Base-by-base conservation (phyloP, 2,113 vertebrate species). In the Bubo blakistoni region DNA sequence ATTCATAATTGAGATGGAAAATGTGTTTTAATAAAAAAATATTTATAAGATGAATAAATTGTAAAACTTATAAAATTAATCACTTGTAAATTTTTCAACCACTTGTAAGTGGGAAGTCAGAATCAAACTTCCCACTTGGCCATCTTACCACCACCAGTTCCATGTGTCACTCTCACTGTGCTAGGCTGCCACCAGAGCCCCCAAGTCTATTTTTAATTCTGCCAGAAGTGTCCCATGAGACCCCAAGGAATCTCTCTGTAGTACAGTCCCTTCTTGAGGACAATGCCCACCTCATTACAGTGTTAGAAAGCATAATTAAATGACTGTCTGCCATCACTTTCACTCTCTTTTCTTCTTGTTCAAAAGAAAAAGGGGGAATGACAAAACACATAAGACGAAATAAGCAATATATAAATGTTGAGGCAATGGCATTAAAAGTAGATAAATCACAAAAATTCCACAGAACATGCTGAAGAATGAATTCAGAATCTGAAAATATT, bases 101-200 rank as follows among this genome's bases (percentile, higher is more conserved):
- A 29, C 26, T 57, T 74, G 14, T 30, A 94, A 82, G 44, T 26
- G 6, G n/a, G 26, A 88, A 86, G 27, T 69, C 42, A 81, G 59
- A 90, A 70, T 62, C 55, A 47, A 92, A 86, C 52, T 74, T 93
- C 34, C 52, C 11, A 29, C 38, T 52, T 3, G 2, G 29, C 5
- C 8, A 0, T 19, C 72, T 66, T 88, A 34, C 38, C 57, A 29
- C 13, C 61, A n/a, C 34, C 11, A 78, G 14, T 52, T 47, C 61
- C 46, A 46, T 0, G 0, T 46, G 58, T 81, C 71, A 94, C 26
- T 40, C 4, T 0, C 1, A 1, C 11, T 42, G 10, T 49, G 47
- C 27, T 40, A 34, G 42, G 44, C 7, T 79, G 47, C 29, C 65
- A 92, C 27, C 55, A 91, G 42, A 67, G 47, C 26, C 4, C 2